These are phyloP conservation scores for Myanophis thanlyinensis DNA, from an alignment of 2,113 vertebrate genomes.

Conservation along the genomic window DNA sequence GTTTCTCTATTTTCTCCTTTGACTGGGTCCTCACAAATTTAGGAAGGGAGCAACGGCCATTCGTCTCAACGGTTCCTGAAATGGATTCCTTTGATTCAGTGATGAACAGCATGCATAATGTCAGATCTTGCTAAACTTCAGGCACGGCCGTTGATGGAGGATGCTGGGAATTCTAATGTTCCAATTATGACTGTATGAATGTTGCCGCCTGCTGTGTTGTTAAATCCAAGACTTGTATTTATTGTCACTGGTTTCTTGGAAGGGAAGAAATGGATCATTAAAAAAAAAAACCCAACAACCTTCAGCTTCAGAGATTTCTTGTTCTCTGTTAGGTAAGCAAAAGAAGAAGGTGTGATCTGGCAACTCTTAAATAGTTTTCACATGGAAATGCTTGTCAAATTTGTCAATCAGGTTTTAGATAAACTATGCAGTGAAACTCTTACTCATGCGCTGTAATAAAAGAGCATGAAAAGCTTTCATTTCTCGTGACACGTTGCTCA, in stretches of 20 bases:
- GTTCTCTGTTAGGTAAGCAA: neutral
- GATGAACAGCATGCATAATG: neutral
- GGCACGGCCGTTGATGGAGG: neutral
- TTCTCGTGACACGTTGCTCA: conserved; percentile 33
- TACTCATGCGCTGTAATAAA: conserved; percentile 15
- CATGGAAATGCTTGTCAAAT: neutral
- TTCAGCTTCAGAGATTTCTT: conserved; percentile 1
- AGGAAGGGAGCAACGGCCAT: neutral
- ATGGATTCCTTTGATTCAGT: neutral
- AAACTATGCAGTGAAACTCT: conserved; percentile 9
- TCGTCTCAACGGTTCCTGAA: neutral
- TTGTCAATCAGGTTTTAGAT: conserved; percentile 29
- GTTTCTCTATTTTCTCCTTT: neutral
- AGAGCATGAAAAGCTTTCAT: conserved; percentile 7
- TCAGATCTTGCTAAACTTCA: neutral
- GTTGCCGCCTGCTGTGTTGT: neutral
- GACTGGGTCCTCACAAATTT: too few species aligned
- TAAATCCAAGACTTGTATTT: neutral
- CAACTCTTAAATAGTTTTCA: conserved; percentile 21
- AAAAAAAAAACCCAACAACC: too few species aligned
- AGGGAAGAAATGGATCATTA: neutral
- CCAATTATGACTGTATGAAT: neutral
- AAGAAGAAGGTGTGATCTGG: neutral
- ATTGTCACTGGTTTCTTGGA: neutral
- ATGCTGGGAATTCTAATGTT: neutral